phyloP scores from a whole-genome alignment of 1,140 invertebrate genomes.

The Thereuonema tuberculata region DNA sequence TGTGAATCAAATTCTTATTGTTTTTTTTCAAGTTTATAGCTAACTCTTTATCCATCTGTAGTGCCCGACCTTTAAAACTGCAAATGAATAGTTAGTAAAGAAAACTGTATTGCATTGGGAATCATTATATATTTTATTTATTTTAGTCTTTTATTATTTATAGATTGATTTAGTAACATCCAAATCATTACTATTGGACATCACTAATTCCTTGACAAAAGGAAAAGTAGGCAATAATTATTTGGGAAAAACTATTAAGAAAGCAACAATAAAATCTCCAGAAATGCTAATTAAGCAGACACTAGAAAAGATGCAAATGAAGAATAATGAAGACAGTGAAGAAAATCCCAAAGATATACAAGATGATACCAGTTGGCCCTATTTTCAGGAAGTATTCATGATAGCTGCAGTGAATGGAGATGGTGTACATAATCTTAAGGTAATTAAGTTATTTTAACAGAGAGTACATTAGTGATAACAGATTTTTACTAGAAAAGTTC shows the following conservation, averaged over 20 bases:
- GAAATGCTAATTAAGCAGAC: constrained; percentile 24
- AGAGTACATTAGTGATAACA: too few species aligned
- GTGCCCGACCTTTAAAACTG: too few species aligned
- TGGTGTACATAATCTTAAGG: constrained; percentile 59
- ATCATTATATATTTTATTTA: too few species aligned
- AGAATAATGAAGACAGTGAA: not conserved
- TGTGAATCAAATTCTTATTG: too few species aligned
- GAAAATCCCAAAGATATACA: constrained; percentile 13
- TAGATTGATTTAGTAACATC: constrained; percentile 63
- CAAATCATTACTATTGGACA: constrained; percentile 55
- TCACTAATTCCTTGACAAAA: constrained; percentile 51
- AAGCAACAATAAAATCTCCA: constrained; percentile 16
- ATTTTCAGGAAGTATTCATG: constrained; percentile 75
- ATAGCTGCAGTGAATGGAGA: constrained; percentile 64
- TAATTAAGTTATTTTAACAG: constrained; percentile 32
- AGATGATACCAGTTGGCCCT: constrained; percentile 47
- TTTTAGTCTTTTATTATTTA: too few species aligned
- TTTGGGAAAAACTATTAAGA: constrained; percentile 6
- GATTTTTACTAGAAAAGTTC: too few species aligned
- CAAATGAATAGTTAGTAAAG: too few species aligned
- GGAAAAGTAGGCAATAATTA: constrained; percentile 32
- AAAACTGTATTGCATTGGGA: too few species aligned
- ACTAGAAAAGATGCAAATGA: constrained; percentile 2
- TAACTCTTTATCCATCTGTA: too few species aligned
- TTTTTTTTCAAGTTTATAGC: too few species aligned